A percentile compares a stretch with the other conserved stretches of the same genome.
Conservation (phyloP, 2,888 invertebrate genomes). For the Serripes groenlandicus region DNA sequence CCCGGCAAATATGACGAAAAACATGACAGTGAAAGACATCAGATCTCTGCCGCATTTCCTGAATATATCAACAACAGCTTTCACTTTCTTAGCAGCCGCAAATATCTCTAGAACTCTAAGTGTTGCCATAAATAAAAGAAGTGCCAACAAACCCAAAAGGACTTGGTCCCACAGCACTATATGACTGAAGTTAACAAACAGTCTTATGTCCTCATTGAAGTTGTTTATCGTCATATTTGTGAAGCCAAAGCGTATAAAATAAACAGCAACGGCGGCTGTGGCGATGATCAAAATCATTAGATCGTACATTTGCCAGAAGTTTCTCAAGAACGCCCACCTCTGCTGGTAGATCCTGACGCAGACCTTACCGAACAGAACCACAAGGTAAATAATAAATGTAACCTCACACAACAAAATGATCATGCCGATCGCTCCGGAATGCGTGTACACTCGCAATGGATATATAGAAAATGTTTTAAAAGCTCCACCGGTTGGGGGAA, state of each 20-base stretch:
- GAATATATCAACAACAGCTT: constrained; percentile 51
- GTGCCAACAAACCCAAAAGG: constrained; percentile 62
- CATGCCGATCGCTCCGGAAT: constrained; percentile 58
- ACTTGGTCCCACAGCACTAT: constrained; percentile 73
- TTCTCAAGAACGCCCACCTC: constrained; percentile 46
- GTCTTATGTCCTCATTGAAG: constrained; percentile 62
- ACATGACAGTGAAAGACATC: constrained; percentile 71
- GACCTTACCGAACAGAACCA: constrained; percentile 50
- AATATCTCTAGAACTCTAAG: constrained; percentile 73
- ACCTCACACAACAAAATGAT: constrained; percentile 63
- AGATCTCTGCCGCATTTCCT: constrained; percentile 57
- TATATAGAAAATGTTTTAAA: constrained; percentile 54
- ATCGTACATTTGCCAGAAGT: constrained; percentile 67
- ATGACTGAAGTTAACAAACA: constrained; percentile 70
- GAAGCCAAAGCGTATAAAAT: constrained; percentile 44
- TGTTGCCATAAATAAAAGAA: constrained; percentile 72
- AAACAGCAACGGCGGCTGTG: constrained; percentile 50
- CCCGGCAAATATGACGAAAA: constrained; percentile 67
- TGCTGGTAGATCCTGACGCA: constrained; percentile 55
- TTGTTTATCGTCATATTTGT: constrained; percentile 53
- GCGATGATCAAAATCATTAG: constrained; percentile 40
- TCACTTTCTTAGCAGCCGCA: constrained; percentile 71
- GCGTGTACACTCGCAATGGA: constrained; percentile 56
- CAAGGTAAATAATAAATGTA: constrained; percentile 56
- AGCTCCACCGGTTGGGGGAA: constrained; percentile 65